These are phyloP conservation scores for Phoeniculus purpureus DNA, from an alignment of 2,797 vertebrate genomes.

Conservation along the genomic window DNA sequence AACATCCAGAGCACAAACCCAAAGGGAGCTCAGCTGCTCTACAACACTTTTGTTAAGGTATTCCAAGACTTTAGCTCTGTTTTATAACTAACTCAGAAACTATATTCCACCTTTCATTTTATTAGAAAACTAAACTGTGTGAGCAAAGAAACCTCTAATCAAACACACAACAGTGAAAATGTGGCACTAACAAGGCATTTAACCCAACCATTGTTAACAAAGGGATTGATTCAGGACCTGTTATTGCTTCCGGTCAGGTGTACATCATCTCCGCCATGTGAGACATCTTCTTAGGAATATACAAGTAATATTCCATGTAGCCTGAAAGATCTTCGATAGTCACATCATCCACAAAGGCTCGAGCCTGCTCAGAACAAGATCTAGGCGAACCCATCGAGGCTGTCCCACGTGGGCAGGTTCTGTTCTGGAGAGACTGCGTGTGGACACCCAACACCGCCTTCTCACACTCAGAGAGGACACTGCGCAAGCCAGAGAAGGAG, in stretches of 20 bases:
- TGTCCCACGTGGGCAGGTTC: conserved; percentile 59
- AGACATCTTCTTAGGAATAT: conserved; percentile 92
- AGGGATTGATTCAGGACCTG: not conserved
- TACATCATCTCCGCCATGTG: conserved; percentile 93
- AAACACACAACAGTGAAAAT: conserved; percentile 59
- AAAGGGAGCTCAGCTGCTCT: conserved; percentile 6
- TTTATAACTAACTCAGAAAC: conserved; percentile 58
- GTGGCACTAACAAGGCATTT: conserved; percentile 49
- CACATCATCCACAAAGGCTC: conserved; percentile 87
- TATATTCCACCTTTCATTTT: conserved; percentile 59
- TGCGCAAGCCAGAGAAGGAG: conserved; percentile 84
- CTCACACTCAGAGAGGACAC: conserved; percentile 83
- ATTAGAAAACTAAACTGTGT: conserved; percentile 66
- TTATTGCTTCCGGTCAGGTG: conserved; percentile 72
- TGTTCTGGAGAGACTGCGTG: conserved; percentile 57
- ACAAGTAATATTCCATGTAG: conserved; percentile 91
- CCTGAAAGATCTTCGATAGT: conserved; percentile 94
- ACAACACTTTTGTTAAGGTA: conserved; percentile 52
- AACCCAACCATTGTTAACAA: conserved; percentile 11
- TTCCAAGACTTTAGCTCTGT: conserved; percentile 46
- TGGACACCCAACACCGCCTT: conserved; percentile 71
- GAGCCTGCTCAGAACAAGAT: conserved; percentile 86
- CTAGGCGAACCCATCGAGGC: conserved; percentile 73
- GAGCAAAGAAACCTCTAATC: conserved; percentile 64
- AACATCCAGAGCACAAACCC: conserved; percentile 46